Percentiles rank a stretch among this genome's conserved stretches.
These are phyloP conservation scores for Diabrotica balteata DNA, from an alignment of 2,888 invertebrate species.

Conservation along the genomic window DNA sequence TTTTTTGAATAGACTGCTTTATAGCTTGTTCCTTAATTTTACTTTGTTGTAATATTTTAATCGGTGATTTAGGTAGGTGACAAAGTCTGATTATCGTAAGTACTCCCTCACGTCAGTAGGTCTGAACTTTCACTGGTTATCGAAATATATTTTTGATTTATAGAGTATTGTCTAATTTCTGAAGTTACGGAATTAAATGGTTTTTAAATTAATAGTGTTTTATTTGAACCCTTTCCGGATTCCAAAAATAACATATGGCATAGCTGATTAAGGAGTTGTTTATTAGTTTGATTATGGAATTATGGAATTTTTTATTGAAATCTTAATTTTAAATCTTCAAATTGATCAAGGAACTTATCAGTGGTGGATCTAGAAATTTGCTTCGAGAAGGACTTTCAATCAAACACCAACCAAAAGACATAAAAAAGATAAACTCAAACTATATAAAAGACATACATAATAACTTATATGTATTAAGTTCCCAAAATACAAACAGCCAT, in stretches of 20 bases:
- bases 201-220: conserved; percentile 7
- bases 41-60: conserved; percentile 21
- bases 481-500: too few relatives aligned
- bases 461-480: too few relatives aligned
- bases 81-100: conserved; percentile 37
- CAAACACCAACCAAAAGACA: too few relatives aligned
- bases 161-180: conserved; percentile 4
- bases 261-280: too few relatives aligned
- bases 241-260: background rate
- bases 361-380: too few relatives aligned
- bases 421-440: too few relatives aligned
- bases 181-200: conserved; percentile 13
- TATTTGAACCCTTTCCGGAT: background rate
- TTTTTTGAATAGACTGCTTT: conserved; percentile 18
- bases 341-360: too few relatives aligned
- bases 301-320: too few relatives aligned
- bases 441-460: too few relatives aligned
- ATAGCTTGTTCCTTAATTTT: conserved; percentile 6
- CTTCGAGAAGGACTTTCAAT: too few relatives aligned
- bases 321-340: too few relatives aligned
- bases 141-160: conserved; percentile 29
- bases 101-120: conserved; percentile 26
- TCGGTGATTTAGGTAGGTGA: conserved; percentile 31
- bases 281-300: too few relatives aligned
- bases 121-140: conserved; percentile 31